Percentiles rank a stretch among this genome's conserved stretches.
phyloP scores from a whole-genome alignment of 2,888 invertebrate species.

The Drosophila tanythrix region DNA sequence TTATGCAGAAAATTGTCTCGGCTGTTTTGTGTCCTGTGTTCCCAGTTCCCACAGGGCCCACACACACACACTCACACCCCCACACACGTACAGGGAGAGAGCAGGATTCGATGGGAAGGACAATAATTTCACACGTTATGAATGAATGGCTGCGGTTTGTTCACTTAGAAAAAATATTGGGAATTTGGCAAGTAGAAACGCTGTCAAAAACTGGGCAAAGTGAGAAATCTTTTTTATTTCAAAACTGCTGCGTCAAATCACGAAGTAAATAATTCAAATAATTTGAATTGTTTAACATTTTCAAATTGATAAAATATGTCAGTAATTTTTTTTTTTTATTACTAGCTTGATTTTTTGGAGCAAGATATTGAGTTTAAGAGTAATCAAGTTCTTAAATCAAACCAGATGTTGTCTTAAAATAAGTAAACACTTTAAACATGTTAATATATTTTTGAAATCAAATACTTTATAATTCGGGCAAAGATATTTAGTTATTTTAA shows the following conservation, averaged over 20 bases:
- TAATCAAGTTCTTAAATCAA: no score
- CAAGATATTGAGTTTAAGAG: background rate
- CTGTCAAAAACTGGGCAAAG: background rate
- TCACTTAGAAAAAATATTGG: background rate
- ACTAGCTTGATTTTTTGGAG: background rate
- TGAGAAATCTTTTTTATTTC: background rate
- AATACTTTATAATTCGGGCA: background rate
- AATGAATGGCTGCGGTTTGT: slow-evolving; percentile 51
- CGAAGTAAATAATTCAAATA: background rate
- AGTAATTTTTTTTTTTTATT: no score
- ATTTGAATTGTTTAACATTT: background rate
- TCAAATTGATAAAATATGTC: no score
- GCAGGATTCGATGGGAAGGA: background rate
- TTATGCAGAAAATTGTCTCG: slow-evolving; percentile 81
- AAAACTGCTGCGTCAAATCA: background rate
- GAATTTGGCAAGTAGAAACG: background rate
- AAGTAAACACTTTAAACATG: background rate
- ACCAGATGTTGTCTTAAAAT: background rate
- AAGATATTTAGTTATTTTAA: background rate
- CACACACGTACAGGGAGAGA: slow-evolving; percentile 4
- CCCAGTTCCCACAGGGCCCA: slow-evolving; percentile 35
- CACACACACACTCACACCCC: slow-evolving; percentile 33
- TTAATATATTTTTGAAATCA: background rate
- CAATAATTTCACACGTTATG: slow-evolving; percentile 59
- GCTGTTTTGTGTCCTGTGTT: background rate